phyloP scores from a whole-genome alignment of 2,797 vertebrate genomes.

The Scleropages formosus region DNA sequence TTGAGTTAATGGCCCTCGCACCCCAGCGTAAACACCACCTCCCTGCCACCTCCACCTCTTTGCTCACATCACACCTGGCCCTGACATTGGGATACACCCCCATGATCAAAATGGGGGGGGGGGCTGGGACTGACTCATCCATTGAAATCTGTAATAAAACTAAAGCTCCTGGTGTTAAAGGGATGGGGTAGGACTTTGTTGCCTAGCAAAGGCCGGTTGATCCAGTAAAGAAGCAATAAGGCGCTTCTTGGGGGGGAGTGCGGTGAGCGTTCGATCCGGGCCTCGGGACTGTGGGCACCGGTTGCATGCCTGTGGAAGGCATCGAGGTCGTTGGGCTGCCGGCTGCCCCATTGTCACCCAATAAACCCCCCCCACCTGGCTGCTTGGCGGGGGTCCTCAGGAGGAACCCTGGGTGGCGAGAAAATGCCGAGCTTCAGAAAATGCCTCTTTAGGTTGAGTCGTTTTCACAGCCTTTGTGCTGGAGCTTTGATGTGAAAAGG shows the following conservation, averaged over 20 bases:
- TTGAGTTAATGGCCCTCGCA: constrained; percentile 54
- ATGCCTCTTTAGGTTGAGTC: neutral
- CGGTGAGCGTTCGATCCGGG: too few species aligned
- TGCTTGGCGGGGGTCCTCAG: neutral
- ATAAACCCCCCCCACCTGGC: constrained; percentile 22
- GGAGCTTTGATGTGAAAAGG: neutral
- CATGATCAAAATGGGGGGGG: neutral
- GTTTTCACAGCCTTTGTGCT: neutral
- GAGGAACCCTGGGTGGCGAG: neutral
- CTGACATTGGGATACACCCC: constrained; percentile 45
- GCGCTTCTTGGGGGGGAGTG: too few species aligned
- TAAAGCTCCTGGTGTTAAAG: neutral
- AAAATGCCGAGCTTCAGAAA: neutral
- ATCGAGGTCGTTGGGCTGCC: too few species aligned
- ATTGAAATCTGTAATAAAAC: constrained; percentile 39
- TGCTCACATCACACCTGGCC: constrained; percentile 45
- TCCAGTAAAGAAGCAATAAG: constrained; percentile 1
- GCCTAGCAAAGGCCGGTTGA: constrained; percentile 12
- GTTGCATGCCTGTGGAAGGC: too few species aligned
- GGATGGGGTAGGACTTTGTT: neutral
- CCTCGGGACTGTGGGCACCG: too few species aligned
- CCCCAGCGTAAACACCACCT: constrained; percentile 28
- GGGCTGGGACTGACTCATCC: constrained; percentile 1
- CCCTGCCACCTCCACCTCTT: constrained; percentile 37
- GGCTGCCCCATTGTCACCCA: neutral